A percentile compares a stretch with the other conserved stretches of the same genome.
These are phyloP conservation scores for Aurelia sp. DNA, from an alignment of 30 jellyfish, hydroid and myxozoan species.

Conservation along the genomic window DNA sequence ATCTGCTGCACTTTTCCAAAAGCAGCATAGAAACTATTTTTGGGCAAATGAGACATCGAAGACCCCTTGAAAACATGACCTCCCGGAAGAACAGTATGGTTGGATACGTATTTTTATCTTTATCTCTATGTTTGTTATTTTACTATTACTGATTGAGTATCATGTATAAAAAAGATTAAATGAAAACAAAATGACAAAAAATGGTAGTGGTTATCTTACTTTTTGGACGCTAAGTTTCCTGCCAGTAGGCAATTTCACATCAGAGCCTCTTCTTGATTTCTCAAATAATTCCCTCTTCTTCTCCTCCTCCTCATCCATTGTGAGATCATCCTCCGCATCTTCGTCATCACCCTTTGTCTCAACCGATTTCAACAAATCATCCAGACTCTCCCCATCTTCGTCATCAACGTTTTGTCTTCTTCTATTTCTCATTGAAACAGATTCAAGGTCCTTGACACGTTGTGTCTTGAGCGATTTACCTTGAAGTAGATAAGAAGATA, in stretches of 20 bases:
- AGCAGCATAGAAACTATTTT: no score
- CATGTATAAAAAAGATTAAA: no score
- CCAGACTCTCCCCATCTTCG: constrained; percentile 52
- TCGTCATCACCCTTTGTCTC: background rate
- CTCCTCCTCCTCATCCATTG: background rate
- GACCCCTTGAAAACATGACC: background rate
- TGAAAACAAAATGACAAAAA: no score
- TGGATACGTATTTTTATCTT: no score
- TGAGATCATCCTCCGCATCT: constrained; percentile 21
- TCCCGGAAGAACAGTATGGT: no score
- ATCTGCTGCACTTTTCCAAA: no score
- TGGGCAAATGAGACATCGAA: no score
- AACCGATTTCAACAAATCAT: constrained; percentile 47
- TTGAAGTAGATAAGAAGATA: background rate
- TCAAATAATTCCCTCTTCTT: background rate
- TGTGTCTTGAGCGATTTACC: constrained; percentile 53
- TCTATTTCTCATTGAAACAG: constrained; percentile 43
- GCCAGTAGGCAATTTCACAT: constrained; percentile 52
- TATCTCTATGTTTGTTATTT: no score
- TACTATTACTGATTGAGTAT: no score
- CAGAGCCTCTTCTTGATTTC: constrained; percentile 24
- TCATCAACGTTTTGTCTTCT: constrained; percentile 23
- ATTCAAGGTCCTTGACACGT: constrained; percentile 36
- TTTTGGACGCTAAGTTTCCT: constrained; percentile 31
- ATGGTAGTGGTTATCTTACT: background rate